Conservation (phyloP, 2,888 invertebrate species). For the Tanytarsus gracilentus region DNA sequence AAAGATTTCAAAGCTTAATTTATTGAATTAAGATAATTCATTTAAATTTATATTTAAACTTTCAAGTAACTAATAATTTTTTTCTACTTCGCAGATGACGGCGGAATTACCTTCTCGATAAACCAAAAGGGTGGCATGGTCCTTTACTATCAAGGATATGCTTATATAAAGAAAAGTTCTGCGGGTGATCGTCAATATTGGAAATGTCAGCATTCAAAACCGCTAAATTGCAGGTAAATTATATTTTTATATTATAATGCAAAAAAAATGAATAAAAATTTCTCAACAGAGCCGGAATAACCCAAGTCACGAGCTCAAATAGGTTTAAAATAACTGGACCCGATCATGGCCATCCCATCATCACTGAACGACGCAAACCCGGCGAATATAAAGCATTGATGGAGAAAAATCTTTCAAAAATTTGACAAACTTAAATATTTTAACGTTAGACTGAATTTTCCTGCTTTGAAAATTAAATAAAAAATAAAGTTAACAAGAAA, state of each 20-base stretch:
- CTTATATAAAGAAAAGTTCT: constrained; percentile 19
- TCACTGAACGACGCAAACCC: neutral
- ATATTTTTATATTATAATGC: neutral
- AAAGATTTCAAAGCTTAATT: neutral
- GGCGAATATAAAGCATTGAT: constrained; percentile 16
- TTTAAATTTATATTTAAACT: neutral
- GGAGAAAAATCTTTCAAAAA: neutral
- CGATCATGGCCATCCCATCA: constrained; percentile 11
- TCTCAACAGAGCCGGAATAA: constrained; percentile 5
- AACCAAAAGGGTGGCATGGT: constrained; percentile 27
- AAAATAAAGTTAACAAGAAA: no score
- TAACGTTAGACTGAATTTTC: no score
- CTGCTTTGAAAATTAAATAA: no score
- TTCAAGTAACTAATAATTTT: neutral
- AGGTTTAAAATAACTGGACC: neutral
- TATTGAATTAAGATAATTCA: neutral
- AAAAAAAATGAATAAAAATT: neutral
- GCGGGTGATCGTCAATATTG: constrained; percentile 4
- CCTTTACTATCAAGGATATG: constrained; percentile 12
- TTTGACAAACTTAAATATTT: neutral
- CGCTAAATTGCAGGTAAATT: neutral
- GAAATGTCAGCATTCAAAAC: neutral
- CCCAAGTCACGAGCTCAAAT: constrained; percentile 1
- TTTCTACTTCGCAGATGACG: constrained; percentile 10
- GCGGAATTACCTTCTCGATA: constrained; percentile 19